These are phyloP conservation scores for Orussus abietinus DNA, from an alignment of 1,140 invertebrate species.

Conservation along the genomic window DNA sequence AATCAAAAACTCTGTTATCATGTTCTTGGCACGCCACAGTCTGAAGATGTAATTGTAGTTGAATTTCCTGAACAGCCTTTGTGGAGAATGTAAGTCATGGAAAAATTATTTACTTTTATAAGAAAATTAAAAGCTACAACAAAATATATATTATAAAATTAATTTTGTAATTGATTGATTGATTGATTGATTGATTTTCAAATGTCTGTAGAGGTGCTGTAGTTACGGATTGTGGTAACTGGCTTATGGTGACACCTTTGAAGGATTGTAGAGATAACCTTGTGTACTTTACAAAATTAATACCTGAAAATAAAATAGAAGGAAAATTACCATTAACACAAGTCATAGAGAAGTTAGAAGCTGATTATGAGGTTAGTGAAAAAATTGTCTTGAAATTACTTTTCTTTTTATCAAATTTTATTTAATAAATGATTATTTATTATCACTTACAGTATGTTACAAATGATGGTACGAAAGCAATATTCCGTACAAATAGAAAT, in stretches of 20 bases:
- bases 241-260: constrained; percentile 73
- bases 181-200: too few species aligned
- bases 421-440: constrained; percentile 7
- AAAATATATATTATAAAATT: constrained; percentile 22
- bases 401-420: not conserved
- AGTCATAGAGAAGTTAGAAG: constrained; percentile 86
- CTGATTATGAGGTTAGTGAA: constrained; percentile 82
- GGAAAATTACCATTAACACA: constrained; percentile 66
- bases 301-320: constrained; percentile 57
- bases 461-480: constrained; percentile 77
- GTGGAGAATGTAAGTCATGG: constrained; percentile 78
- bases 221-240: constrained; percentile 90
- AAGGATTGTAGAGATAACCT: constrained; percentile 87
- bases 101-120: too few species aligned
- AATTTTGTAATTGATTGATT: too few species aligned
- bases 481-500: constrained; percentile 92
- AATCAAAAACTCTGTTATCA: constrained; percentile 96
- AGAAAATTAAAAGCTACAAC: not conserved
- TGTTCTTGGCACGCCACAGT: constrained; percentile 77
- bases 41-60: constrained; percentile 83
- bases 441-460: constrained; percentile 77
- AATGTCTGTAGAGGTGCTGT: constrained; percentile 69
- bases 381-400: constrained; percentile 12
- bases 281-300: constrained; percentile 77
- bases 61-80: constrained; percentile 91